A percentile compares a stretch with the other conserved stretches of the same genome.
These are phyloP conservation scores for Triplophysa rosa DNA, from an alignment of 2,113 vertebrate genomes.

Conservation along the genomic window DNA sequence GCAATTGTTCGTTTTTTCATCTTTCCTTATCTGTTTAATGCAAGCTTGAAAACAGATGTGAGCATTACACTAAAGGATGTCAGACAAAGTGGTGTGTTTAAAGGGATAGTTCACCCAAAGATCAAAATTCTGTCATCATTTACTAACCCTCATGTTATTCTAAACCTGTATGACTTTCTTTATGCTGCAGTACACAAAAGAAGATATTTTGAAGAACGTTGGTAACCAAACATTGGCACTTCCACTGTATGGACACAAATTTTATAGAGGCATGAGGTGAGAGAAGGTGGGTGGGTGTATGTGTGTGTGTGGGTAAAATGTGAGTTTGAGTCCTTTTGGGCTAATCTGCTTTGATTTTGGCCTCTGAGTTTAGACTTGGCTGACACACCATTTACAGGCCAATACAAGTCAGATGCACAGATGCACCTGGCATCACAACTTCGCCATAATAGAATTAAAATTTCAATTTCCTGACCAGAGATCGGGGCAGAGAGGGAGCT, in stretches of 20 bases:
- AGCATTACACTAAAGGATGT: no score
- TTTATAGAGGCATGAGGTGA: not conserved
- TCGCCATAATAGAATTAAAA: conserved; percentile 59
- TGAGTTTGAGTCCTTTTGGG: conserved; percentile 22
- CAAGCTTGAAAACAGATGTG: not conserved
- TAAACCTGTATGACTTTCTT: no score
- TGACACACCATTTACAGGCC: conserved; percentile 53
- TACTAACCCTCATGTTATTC: no score
- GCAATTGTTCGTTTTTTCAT: conserved; percentile 3
- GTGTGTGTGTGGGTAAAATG: not conserved
- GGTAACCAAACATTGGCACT: no score
- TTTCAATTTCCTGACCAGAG: conserved; percentile 50
- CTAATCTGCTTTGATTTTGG: conserved; percentile 48
- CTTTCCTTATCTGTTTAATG: not conserved
- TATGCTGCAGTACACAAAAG: no score
- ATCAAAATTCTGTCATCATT: no score
- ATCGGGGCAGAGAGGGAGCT: conserved; percentile 18
- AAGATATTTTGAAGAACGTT: no score
- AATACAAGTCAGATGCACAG: conserved; percentile 34
- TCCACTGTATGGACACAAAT: no score
- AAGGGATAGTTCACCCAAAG: no score
- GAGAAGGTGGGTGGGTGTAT: not conserved
- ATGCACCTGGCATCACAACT: conserved; percentile 46
- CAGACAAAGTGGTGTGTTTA: not conserved
- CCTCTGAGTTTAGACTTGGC: conserved; percentile 19